Base-by-base conservation (phyloP, 1,140 invertebrate genomes). In the Popillia japonica region DNA sequence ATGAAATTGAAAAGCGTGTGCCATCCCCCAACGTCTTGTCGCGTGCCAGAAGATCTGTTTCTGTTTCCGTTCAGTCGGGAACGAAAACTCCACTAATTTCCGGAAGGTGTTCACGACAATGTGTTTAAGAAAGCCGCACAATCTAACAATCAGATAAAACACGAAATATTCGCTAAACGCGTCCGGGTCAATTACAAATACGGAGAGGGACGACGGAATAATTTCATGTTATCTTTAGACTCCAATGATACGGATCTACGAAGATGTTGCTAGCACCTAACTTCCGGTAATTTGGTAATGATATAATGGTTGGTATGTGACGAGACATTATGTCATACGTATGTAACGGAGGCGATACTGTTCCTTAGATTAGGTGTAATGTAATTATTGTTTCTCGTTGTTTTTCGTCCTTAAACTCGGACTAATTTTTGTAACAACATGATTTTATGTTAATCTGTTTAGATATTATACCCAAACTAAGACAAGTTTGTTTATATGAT, bases 31-130 rank as follows among this genome's bases (percentile, higher is more conserved):
- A 27, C 61, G 48, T 48, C 44, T 14, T 76, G 64, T 72, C 76
- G 79, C 76, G 79, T 78, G 79, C 72, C 59, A 72, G 20, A 40
- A 77, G 27, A 42, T 72, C 61, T 77, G 61, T 68, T 68, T 72
- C 61, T 34, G 22, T 61, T 77, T 64, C 76, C n/a, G 40, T 68
- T 17, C 22, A n/a, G 48, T 22, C 20, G 34, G 61, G 44, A 48
- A 76, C 72, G 74, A 76, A 73, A 61, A 42, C 76, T 72, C 41
- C 20, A 20, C 34, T 9, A 22, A 77, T 61, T 77, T 77, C 76
- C 76, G 76, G 76, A 77, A 77, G 59, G 27, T 27, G 61, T 55
- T 17, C 48, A 68, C 61, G 20, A 17, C 9, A 22, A 68, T n/a
- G 44, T 17, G 75, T 11, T 14, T 10, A 76, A 40, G 75, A 41